Evolutionary conservation across 2,113 vertebrate genomes (phyloP).

Genomic region (Anhinga rufa): DNA sequence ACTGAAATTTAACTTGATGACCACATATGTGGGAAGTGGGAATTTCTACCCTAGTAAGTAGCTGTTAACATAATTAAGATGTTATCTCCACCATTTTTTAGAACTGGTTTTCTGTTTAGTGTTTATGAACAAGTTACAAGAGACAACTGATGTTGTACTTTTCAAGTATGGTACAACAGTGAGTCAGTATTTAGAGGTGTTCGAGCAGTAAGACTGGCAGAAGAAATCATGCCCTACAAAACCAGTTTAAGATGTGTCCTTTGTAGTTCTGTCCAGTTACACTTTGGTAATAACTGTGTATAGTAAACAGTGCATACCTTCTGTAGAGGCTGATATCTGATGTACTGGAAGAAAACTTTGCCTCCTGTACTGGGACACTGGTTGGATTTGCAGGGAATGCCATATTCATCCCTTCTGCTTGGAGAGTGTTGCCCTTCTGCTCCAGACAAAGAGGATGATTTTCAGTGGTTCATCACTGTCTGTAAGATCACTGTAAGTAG

Average conservation of each 20-base stretch:
- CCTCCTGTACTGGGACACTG: not conserved
- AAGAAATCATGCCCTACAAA: conserved; percentile 19
- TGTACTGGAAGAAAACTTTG: conserved; percentile 14
- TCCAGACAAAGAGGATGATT: not conserved
- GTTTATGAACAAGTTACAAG: conserved; percentile 53
- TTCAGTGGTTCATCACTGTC: not conserved
- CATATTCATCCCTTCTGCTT: not conserved
- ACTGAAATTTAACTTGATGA: conserved; percentile 9
- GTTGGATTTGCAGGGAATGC: not conserved
- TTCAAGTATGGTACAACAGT: conserved; percentile 30
- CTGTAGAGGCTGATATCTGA: conserved; percentile 33
- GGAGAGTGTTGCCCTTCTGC: not conserved
- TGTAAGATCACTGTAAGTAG: not conserved
- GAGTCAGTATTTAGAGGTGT: conserved; percentile 55
- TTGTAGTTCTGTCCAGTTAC: conserved; percentile 48
- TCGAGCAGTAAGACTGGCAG: not conserved
- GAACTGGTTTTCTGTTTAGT: conserved; percentile 57
- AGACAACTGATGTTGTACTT: conserved; percentile 41
- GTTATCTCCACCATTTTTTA: conserved; percentile 42
- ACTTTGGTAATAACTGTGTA: conserved; percentile 19
- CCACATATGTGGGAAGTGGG: not conserved
- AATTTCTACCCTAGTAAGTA: conserved; percentile 24
- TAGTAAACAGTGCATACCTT: conserved; percentile 60
- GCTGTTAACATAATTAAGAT: conserved; percentile 33
- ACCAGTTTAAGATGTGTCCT: conserved; percentile 27